Base-by-base conservation (phyloP, 2,797 vertebrate species). In the Hemibagrus guttatus region DNA sequence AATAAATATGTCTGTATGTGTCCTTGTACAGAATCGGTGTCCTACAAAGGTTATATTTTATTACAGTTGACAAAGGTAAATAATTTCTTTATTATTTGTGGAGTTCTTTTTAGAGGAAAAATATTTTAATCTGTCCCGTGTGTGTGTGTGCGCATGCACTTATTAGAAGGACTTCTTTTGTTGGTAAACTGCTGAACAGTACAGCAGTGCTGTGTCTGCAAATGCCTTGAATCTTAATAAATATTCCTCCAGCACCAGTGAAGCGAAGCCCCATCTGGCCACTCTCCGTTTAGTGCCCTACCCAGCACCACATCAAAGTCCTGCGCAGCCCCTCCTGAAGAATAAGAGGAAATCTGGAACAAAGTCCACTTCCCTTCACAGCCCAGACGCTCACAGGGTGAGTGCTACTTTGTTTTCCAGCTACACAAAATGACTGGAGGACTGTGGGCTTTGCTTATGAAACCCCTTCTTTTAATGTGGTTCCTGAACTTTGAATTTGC, bases 261-360 rank as follows among this genome's bases (percentile, higher is more conserved):
- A 90, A 83, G 86, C 78, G 49, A 87, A 79, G 85, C 42, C 87
- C 89, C 88, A 88, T 87, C 88, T 89, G 90, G 87, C 85, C 21
- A 23, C 81, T 84, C 87, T 87, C 85, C 46, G 68, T 83, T 89
- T 88, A 84, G 87, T 87, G 80, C 84, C 68, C 87, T 79, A 69
- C 81, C 85, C 88, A 76, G 63, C 58, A 63, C 88, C 89, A 89
- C 90, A 90, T 89, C 88, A 91, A 89, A 91, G 85, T 58, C 68
- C 49, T 35, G 23, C 78, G 58, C 83, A 87, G 88, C 87, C 72
- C 85, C 79, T 86, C 72, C 61, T 78, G 76, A 86, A 88, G 85
- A 89, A 88, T 74, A 84, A 82, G 79, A 86, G 88, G 78, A 81
- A 91, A 88, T 85, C 64, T 86, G 42, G 78, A 85, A 86, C 85